Conservation (phyloP, 2,113 vertebrate genomes). For the Diadophis punctatus region DNA sequence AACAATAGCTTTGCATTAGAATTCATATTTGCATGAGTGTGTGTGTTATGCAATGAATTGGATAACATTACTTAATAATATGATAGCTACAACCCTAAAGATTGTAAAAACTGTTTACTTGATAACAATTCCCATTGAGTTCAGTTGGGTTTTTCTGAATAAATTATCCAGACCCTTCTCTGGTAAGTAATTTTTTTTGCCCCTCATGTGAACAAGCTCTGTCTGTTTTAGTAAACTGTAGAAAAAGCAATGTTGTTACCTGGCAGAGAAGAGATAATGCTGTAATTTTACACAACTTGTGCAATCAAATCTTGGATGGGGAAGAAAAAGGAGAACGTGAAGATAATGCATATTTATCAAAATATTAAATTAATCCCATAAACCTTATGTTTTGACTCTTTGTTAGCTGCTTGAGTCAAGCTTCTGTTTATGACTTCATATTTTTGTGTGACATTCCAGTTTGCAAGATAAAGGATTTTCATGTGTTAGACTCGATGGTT, state of each 20-base stretch:
- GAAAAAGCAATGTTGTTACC: constrained; percentile 54
- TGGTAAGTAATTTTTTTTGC: not conserved
- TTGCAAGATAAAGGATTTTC: not conserved
- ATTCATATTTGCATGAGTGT: not conserved
- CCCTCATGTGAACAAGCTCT: not conserved
- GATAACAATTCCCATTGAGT: not conserved
- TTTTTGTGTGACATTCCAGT: not conserved
- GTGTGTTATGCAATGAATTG: not conserved
- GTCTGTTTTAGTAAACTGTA: constrained; percentile 45
- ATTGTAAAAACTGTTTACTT: not conserved
- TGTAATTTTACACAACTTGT: constrained; percentile 50
- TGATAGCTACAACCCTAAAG: not conserved
- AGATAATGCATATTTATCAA: not conserved
- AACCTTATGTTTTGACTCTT: not conserved
- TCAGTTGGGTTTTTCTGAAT: not conserved
- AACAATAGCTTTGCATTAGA: not conserved
- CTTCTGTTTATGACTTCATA: constrained; percentile 19
- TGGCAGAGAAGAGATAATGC: constrained; percentile 36
- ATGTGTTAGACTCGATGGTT: not conserved
- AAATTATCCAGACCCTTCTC: not conserved
- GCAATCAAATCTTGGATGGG: constrained; percentile 40
- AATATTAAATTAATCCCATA: constrained; percentile 27
- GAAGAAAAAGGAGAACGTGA: constrained; percentile 18
- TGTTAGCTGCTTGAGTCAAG: not conserved
- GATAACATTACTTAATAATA: not conserved